Conservation (phyloP, 2,113 vertebrate genomes). For the Notarius lentiginosus region DNA sequence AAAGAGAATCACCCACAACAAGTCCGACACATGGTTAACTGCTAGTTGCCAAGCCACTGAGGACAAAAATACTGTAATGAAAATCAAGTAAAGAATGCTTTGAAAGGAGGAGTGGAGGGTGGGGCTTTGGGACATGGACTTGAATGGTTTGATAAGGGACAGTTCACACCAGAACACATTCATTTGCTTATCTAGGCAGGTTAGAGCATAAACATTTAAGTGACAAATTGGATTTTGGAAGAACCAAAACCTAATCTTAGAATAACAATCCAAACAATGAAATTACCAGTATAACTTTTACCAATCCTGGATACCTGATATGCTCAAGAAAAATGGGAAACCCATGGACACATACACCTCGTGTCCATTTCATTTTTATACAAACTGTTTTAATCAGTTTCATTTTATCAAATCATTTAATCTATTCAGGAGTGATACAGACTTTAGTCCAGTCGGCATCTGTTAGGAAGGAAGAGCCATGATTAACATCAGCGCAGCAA, state of each 20-base stretch:
- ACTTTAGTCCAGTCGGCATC: background rate
- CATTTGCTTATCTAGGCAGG: background rate
- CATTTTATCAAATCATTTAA: background rate
- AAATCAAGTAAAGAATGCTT: background rate
- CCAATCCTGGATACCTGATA: background rate
- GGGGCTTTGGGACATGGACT: no score
- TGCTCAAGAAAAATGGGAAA: background rate
- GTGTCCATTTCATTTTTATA: background rate
- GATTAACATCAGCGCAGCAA: background rate
- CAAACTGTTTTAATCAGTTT: background rate
- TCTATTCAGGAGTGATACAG: background rate
- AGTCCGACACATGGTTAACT: background rate
- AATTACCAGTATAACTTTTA: background rate
- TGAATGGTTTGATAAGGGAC: background rate
- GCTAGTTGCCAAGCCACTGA: background rate
- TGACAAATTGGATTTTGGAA: background rate
- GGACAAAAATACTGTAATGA: background rate
- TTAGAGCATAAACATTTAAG: background rate
- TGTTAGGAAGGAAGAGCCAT: background rate
- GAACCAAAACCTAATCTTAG: background rate
- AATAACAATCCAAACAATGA: background rate
- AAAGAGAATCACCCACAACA: background rate
- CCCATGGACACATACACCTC: background rate
- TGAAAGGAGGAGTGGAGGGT: no score
- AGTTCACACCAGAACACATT: background rate